These are phyloP conservation scores for Vanessa tameamea DNA, from an alignment of 1,140 invertebrate species.

Conservation along the genomic window DNA sequence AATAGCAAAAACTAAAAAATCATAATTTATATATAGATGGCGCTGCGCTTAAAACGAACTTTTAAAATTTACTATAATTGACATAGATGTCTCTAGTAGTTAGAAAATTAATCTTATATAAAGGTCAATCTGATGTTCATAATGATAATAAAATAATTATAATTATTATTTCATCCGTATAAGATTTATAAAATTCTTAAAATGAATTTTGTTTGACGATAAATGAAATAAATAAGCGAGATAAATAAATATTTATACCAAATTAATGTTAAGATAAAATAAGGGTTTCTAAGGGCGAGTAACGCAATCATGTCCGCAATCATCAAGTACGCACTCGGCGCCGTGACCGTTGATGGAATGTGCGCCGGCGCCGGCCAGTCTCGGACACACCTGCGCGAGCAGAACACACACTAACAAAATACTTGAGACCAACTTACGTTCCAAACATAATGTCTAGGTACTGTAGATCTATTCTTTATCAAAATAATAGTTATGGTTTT, in stretches of 20 bases:
- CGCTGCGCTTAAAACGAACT: neutral
- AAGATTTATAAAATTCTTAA: too few species aligned
- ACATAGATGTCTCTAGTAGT: constrained; percentile 26
- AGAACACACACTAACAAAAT: constrained; percentile 45
- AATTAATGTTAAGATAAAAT: neutral
- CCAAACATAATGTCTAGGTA: neutral
- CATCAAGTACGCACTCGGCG: constrained; percentile 47
- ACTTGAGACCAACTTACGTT: constrained; percentile 43
- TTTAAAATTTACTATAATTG: neutral
- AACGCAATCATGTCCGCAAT: constrained; percentile 42
- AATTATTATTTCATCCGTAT: too few species aligned
- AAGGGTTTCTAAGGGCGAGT: neutral
- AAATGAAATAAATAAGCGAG: too few species aligned
- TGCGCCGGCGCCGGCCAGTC: constrained; percentile 74
- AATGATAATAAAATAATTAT: too few species aligned
- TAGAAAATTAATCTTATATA: neutral
- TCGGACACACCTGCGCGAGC: constrained; percentile 72
- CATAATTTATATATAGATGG: constrained; percentile 12
- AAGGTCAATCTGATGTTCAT: neutral
- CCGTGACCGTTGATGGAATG: constrained; percentile 61
- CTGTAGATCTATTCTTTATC: constrained; percentile 2
- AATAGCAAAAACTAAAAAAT: constrained; percentile 35
- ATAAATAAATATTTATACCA: too few species aligned
- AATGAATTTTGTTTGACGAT: too few species aligned
- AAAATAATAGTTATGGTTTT: neutral